These are phyloP conservation scores for Ranitomeya imitator DNA, from an alignment of 2,113 vertebrate genomes.

Conservation along the genomic window DNA sequence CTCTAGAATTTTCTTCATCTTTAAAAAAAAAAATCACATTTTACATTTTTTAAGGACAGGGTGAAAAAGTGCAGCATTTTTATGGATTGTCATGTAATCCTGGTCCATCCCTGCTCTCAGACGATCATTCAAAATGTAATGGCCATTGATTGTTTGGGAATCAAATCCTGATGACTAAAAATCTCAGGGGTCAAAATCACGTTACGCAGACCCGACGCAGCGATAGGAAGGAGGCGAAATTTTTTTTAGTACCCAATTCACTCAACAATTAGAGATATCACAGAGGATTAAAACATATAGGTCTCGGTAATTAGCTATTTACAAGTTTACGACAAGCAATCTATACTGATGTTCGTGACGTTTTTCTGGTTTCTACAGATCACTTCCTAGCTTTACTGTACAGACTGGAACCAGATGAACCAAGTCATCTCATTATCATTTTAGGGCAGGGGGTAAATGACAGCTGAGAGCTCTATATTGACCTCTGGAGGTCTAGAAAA, in stretches of 20 bases:
- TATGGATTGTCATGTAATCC: too few relatives aligned
- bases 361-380: too few relatives aligned
- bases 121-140: conserved; percentile 4
- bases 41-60: too few relatives aligned
- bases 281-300: not conserved
- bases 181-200: not conserved
- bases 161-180: conserved; percentile 13
- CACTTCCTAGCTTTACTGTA: too few relatives aligned
- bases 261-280: not conserved
- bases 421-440: too few relatives aligned
- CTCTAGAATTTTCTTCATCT: too few relatives aligned
- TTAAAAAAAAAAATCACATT: too few relatives aligned
- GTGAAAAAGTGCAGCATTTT: too few relatives aligned
- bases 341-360: not conserved
- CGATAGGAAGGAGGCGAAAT: not conserved
- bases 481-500: too few relatives aligned
- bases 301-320: not conserved
- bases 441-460: too few relatives aligned
- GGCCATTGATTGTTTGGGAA: not conserved
- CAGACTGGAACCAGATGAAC: too few relatives aligned
- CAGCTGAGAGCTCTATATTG: too few relatives aligned
- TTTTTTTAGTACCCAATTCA: not conserved
- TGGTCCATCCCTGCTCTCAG: not conserved
- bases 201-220: not conserved
- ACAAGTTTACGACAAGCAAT: not conserved